Evolutionary conservation across 2,888 invertebrate genomes (phyloP), one percentile per base, ranked within the genome.

Genomic region (Netelia fuscicornis): DNA sequence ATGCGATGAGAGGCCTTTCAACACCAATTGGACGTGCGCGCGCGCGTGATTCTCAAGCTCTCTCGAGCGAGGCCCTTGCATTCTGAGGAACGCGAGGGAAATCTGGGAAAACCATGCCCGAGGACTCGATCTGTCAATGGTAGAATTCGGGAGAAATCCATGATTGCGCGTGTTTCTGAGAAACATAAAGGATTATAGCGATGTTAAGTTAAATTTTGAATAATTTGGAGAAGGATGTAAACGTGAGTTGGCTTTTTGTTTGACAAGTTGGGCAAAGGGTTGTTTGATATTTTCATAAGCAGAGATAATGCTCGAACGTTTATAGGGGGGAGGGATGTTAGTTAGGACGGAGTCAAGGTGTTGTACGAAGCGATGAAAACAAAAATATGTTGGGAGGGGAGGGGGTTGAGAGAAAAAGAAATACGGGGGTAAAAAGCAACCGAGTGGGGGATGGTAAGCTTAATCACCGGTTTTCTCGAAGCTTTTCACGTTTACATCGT

Each of bases 21-120:
- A 89, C 89, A 87, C 88, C 88, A 89, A 90, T 92, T 90, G 86
- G 83, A 82, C 87, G 89, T 89, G 90, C 89, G 87, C 89, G 90
- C 87, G 87, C 62, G 65, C 58, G 62, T 52, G 72, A 60, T 62
- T 62, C 76, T 82, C 68, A 83, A 84, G 85, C 79, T 85, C 85
- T 0, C 11, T 25, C 58, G 67, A 44, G 37, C 74, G 42, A 9
- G 0, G 17, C 42, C 9, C 58, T 17, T 58, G 58, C 20, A 58
- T 58, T 58, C 17, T 17, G 20, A 58, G 58, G 17, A 65, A 44
- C 65, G 13, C 6, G 42, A 17, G 6, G 20, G 20, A 65, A 20
- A 65, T 13, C 30, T 30, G 17, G 1, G 17, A 2, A n/a, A 30
- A 25, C 17, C 2, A 30, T 48, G 48, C 13, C 10, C 48, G 13